Evolutionary conservation across 2,113 vertebrate genomes (phyloP).

Genomic region (Mustelus asterias): DNA sequence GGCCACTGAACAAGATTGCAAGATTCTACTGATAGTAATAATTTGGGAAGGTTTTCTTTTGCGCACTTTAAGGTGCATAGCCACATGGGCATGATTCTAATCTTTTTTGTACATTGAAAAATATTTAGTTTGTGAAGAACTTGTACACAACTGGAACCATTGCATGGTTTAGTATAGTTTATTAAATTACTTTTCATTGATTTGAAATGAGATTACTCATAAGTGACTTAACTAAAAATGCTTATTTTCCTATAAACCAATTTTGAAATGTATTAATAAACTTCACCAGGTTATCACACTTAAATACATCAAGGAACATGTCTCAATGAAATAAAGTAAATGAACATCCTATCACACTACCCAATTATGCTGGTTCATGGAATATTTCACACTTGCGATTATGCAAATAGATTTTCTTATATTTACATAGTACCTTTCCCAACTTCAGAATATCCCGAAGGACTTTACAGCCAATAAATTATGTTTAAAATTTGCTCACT

Average conservation of each 20-base stretch:
- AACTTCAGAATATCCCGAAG: neutral
- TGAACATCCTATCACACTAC: neutral
- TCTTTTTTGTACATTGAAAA: neutral
- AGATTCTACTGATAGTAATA: neutral
- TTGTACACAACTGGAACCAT: neutral
- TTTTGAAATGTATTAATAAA: neutral
- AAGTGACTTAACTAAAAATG: neutral
- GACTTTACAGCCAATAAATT: neutral
- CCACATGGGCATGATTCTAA: neutral
- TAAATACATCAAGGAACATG: neutral
- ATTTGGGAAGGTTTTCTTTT: neutral
- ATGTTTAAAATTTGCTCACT: constrained; percentile 18
- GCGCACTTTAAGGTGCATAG: neutral
- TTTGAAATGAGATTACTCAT: neutral
- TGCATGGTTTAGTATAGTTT: neutral
- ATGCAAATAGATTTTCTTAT: neutral
- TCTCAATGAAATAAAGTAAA: neutral
- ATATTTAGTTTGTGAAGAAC: neutral
- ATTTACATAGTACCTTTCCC: neutral
- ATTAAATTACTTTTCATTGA: neutral
- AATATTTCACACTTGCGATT: neutral
- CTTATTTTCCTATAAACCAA: neutral
- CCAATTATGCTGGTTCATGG: neutral
- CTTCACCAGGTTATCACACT: neutral
- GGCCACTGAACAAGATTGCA: neutral